Evolutionary conservation across 2,888 invertebrate species (phyloP).

Genomic region (Cheilosia vernalis): DNA sequence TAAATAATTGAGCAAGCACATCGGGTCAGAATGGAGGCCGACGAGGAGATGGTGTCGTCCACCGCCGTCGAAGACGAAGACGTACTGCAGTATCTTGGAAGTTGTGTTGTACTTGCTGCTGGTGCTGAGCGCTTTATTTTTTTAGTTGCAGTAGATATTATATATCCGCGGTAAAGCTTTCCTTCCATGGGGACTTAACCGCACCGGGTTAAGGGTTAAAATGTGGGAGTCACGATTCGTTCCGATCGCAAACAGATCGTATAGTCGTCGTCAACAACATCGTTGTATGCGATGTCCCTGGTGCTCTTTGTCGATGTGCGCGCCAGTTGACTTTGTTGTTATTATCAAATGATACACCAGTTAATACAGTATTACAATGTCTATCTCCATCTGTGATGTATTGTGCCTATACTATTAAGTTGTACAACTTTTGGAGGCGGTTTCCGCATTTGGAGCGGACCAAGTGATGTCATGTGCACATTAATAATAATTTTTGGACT

Average conservation of each 20-base stretch:
- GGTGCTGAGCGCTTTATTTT: slow-evolving; percentile 45
- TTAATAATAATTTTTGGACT: slow-evolving; percentile 43
- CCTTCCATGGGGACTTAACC: slow-evolving; percentile 49
- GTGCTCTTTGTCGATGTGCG: slow-evolving; percentile 78
- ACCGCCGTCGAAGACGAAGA: slow-evolving; percentile 42
- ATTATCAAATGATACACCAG: slow-evolving; percentile 68
- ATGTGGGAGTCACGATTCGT: slow-evolving; percentile 83
- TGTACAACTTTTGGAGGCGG: slow-evolving; percentile 40
- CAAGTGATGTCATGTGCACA: slow-evolving; percentile 54
- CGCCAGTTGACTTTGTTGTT: slow-evolving; percentile 76
- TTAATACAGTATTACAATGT: slow-evolving; percentile 68
- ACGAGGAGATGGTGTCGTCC: slow-evolving; percentile 55
- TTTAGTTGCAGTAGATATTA: slow-evolving; percentile 8
- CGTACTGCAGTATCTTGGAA: slow-evolving; percentile 42
- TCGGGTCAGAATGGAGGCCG: slow-evolving; percentile 10
- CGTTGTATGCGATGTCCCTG: slow-evolving; percentile 76
- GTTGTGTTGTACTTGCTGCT: slow-evolving; percentile 41
- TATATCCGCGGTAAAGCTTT: slow-evolving; percentile 46
- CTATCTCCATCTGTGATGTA: slow-evolving; percentile 58
- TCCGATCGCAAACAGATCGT: slow-evolving; percentile 33
- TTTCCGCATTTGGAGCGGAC: slow-evolving; percentile 70
- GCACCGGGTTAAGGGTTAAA: slow-evolving; percentile 82
- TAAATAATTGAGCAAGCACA: slow-evolving; percentile 71
- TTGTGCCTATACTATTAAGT: slow-evolving; percentile 27
- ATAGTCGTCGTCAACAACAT: slow-evolving; percentile 44